Percentiles rank a stretch among this genome's conserved stretches.
phyloP scores from a whole-genome alignment of 2,113 vertebrate species.

The Oostethus manadensis region DNA sequence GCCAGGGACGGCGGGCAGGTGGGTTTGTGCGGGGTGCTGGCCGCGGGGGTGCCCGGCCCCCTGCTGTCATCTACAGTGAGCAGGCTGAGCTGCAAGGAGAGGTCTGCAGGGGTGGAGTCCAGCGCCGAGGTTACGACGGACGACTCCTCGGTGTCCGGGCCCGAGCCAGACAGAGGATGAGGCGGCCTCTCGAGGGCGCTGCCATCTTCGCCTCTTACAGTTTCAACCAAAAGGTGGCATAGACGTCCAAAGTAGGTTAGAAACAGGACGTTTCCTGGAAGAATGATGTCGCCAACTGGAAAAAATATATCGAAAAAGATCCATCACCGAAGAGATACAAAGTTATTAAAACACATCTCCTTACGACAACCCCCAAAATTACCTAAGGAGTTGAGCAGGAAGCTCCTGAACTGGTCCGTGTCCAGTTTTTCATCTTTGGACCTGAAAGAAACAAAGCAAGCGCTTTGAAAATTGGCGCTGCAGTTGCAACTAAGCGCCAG shows the following conservation, averaged over 20 bases:
- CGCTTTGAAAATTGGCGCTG: background rate
- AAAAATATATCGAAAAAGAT: background rate
- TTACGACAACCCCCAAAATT: slow-evolving; percentile 29
- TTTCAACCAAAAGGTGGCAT: slow-evolving; percentile 72
- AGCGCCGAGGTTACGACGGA: slow-evolving; percentile 17
- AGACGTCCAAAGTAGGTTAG: slow-evolving; percentile 81
- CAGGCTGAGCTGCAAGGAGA: slow-evolving; percentile 76
- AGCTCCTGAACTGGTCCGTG: slow-evolving; percentile 79
- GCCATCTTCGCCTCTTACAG: slow-evolving; percentile 80
- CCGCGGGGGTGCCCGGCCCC: slow-evolving; percentile 51
- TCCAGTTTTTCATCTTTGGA: slow-evolving; percentile 76
- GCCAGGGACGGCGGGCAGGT: background rate
- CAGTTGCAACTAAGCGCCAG: slow-evolving; percentile 23
- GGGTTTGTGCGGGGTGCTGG: slow-evolving; percentile 69
- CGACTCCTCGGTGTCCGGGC: slow-evolving; percentile 32
- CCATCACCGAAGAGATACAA: background rate
- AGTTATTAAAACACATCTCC: background rate
- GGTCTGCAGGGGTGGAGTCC: slow-evolving; percentile 56
- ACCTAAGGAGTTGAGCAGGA: slow-evolving; percentile 84
- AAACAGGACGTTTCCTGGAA: slow-evolving; percentile 81
- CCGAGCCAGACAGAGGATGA: background rate
- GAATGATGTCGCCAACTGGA: slow-evolving; percentile 79
- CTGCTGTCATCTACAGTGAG: slow-evolving; percentile 67
- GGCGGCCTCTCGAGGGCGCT: slow-evolving; percentile 49
- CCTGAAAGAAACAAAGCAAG: slow-evolving; percentile 57